These are phyloP conservation scores for Hypselothyrea guttata DNA, from an alignment of 2,888 invertebrate species.

Conservation along the genomic window DNA sequence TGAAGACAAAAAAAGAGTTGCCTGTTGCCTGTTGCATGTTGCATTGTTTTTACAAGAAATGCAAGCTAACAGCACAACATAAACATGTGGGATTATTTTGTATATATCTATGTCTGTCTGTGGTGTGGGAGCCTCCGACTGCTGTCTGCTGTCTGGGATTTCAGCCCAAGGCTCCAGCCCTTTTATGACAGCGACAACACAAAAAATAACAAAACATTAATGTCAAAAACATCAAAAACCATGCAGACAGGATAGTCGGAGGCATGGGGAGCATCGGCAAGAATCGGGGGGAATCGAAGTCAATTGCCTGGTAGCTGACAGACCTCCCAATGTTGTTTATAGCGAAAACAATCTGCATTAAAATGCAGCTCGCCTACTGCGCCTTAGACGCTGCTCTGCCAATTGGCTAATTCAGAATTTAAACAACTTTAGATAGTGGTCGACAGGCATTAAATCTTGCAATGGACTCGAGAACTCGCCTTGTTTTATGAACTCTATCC, in stretches of 20 bases:
- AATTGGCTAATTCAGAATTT: conserved; percentile 20
- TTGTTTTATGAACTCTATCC: conserved; percentile 48
- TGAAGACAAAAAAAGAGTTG: conserved; percentile 39
- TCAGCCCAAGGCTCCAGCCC: conserved; percentile 33
- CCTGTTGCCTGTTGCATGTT: conserved; percentile 46
- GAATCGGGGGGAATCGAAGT: conserved; percentile 17
- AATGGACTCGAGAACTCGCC: conserved; percentile 20
- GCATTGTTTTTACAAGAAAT: conserved; percentile 51
- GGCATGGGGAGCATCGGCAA: conserved; percentile 18
- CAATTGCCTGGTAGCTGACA: conserved; percentile 36
- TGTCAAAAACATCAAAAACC: conserved; percentile 75
- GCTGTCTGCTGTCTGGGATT: conserved; percentile 24
- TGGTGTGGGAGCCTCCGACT: conserved; percentile 43
- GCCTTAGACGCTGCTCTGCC: not conserved
- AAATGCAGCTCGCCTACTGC: conserved; percentile 47
- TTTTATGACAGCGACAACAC: conserved; percentile 67
- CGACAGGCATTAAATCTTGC: not conserved
- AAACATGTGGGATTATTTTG: conserved; percentile 52
- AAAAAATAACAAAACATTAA: conserved; percentile 70
- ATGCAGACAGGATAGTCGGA: conserved; percentile 28
- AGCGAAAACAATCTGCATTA: conserved; percentile 60
- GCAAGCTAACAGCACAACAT: conserved; percentile 31
- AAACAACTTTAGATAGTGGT: conserved; percentile 4
- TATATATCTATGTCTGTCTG: conserved; percentile 22
- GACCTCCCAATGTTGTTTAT: conserved; percentile 73